Evolutionary conservation across 2,113 vertebrate genomes (phyloP).

Genomic region (Camelus dromedarius): DNA sequence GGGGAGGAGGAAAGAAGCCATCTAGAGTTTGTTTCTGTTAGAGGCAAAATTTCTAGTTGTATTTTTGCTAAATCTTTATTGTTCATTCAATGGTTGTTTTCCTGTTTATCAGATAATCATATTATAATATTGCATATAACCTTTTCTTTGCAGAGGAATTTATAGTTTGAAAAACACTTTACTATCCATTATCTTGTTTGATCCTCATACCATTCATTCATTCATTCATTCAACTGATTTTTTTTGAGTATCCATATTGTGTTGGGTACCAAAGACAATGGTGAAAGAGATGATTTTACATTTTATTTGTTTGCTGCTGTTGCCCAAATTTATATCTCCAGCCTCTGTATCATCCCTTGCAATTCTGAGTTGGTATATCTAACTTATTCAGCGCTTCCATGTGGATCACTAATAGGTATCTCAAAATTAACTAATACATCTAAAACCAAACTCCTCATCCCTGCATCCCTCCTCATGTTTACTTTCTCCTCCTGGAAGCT

Average conservation of each 20-base stretch:
- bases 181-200: background rate
- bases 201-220: background rate
- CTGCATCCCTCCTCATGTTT: background rate
- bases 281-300: slow-evolving; percentile 45
- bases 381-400: background rate
- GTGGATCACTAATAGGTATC: background rate
- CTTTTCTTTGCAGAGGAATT: slow-evolving; percentile 34
- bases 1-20: background rate
- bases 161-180: background rate
- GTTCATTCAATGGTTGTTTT: background rate
- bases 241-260: slow-evolving; percentile 1
- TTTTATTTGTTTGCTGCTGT: background rate
- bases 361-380: background rate
- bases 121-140: background rate
- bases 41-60: slow-evolving; percentile 60
- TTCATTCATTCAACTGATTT: slow-evolving; percentile 10
- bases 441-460: background rate
- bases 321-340: background rate
- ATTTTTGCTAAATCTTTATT: slow-evolving; percentile 33
- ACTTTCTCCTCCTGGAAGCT: background rate
- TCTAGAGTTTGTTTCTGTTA: slow-evolving; percentile 57
- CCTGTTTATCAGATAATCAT: slow-evolving; percentile 55
- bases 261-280: background rate
- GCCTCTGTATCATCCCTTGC: background rate
- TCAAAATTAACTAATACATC: background rate